phyloP scores from a whole-genome alignment of 2,888 invertebrate species.

The Agrochola macilenta region DNA sequence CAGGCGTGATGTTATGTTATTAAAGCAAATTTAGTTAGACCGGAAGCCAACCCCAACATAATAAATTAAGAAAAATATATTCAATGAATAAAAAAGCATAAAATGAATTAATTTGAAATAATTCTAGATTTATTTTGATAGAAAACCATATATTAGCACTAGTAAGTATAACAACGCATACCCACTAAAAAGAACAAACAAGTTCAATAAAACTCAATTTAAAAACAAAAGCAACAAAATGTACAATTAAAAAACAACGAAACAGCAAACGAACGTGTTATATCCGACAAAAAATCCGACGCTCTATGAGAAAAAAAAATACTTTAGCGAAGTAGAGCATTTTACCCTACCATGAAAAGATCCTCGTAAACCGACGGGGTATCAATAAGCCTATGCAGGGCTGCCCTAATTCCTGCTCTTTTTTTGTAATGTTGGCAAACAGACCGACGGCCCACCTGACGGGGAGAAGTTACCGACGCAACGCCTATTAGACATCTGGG shows the following conservation, averaged over 20 bases:
- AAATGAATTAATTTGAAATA: not conserved
- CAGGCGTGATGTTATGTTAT: not conserved
- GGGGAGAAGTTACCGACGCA: not conserved
- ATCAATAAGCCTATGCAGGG: slow-evolving; percentile 47
- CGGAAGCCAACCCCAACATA: not conserved
- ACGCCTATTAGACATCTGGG: not conserved
- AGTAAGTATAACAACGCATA: not conserved
- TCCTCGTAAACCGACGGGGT: slow-evolving; percentile 36
- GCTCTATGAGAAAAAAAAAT: not conserved
- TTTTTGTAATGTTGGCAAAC: slow-evolving; percentile 43
- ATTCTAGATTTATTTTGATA: too few species aligned
- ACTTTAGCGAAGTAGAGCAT: slow-evolving; percentile 35
- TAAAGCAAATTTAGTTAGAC: not conserved
- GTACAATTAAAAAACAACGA: not conserved
- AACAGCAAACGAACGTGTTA: not conserved
- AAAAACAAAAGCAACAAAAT: not conserved
- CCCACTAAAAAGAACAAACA: not conserved
- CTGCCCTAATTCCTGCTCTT: not conserved
- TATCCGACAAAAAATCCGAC: not conserved
- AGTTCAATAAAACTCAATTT: too few species aligned
- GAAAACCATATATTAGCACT: not conserved
- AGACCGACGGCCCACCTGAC: slow-evolving; percentile 3
- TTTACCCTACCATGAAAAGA: slow-evolving; percentile 1
- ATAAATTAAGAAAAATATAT: not conserved
- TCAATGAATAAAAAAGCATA: not conserved